These are phyloP conservation scores for Gracilinanus agilis DNA, from an alignment of 2,113 vertebrate species.

Conservation along the genomic window DNA sequence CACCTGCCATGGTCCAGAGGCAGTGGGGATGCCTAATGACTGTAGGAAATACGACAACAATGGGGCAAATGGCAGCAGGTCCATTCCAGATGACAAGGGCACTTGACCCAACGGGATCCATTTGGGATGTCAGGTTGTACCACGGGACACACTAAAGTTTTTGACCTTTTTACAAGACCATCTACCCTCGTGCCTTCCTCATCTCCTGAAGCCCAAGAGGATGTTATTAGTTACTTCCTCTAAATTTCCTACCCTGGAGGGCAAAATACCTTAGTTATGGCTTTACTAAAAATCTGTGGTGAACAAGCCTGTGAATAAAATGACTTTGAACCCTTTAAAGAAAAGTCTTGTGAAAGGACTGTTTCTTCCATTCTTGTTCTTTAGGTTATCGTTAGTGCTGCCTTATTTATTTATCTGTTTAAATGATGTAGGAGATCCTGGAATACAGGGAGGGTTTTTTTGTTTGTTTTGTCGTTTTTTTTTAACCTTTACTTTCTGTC, in stretches of 20 bases:
- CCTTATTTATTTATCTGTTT: not conserved
- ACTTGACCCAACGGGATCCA: not conserved
- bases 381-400: not conserved
- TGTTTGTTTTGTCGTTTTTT: not conserved
- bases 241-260: not conserved
- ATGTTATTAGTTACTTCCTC: not conserved
- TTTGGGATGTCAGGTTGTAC: not conserved
- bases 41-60: not conserved
- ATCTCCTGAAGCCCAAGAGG: not conserved
- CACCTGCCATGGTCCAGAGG: not conserved
- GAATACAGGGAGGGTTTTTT: not conserved
- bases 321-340: conserved; percentile 10
- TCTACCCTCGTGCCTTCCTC: not conserved
- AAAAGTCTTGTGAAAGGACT: not conserved
- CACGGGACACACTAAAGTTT: not conserved
- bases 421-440: not conserved
- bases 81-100: not conserved
- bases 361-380: conserved; percentile 30
- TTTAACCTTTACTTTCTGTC: too few species aligned
- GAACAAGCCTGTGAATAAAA: not conserved
- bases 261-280: not conserved
- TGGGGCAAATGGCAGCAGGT: not conserved
- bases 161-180: not conserved
- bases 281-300: not conserved
- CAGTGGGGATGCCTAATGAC: not conserved